A percentile compares a stretch with the other conserved stretches of the same genome.
Evolutionary conservation across 2,113 vertebrate species (phyloP).

Genomic region (Cinclus mexicanus): DNA sequence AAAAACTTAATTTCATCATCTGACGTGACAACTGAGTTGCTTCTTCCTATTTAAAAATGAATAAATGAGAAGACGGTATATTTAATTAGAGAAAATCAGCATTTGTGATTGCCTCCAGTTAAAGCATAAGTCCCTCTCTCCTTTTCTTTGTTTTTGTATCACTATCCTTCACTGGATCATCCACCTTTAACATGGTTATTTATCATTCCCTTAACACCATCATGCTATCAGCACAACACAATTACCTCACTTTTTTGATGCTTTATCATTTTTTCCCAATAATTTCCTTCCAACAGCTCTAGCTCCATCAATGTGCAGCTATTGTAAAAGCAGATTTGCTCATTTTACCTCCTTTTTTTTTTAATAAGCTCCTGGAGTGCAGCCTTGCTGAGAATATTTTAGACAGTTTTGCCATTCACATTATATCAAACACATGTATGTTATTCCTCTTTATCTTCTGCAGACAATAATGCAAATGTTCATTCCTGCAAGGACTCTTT

Average conservation of each 20-base stretch:
- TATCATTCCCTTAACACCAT: neutral
- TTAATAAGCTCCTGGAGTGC: neutral
- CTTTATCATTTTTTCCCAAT: neutral
- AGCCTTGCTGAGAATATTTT: slow-evolving; percentile 19
- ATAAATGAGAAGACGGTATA: neutral
- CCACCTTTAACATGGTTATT: neutral
- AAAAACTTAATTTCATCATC: neutral
- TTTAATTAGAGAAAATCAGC: neutral
- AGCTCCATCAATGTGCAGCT: neutral
- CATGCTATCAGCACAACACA: neutral
- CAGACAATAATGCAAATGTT: neutral
- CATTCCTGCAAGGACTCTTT: neutral
- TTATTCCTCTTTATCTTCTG: slow-evolving; percentile 1
- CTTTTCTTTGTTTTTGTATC: neutral
- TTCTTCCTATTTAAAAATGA: neutral
- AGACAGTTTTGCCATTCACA: neutral
- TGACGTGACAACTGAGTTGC: neutral
- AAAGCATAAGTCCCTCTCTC: neutral
- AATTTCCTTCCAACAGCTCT: neutral
- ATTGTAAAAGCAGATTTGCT: neutral
- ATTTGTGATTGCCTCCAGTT: neutral
- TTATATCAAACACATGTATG: neutral
- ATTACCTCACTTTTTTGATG: neutral
- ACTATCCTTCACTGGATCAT: neutral
- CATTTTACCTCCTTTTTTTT: neutral